Evolutionary conservation across 2,888 invertebrate species (phyloP).

Genomic region (Thera obeliscata): DNA sequence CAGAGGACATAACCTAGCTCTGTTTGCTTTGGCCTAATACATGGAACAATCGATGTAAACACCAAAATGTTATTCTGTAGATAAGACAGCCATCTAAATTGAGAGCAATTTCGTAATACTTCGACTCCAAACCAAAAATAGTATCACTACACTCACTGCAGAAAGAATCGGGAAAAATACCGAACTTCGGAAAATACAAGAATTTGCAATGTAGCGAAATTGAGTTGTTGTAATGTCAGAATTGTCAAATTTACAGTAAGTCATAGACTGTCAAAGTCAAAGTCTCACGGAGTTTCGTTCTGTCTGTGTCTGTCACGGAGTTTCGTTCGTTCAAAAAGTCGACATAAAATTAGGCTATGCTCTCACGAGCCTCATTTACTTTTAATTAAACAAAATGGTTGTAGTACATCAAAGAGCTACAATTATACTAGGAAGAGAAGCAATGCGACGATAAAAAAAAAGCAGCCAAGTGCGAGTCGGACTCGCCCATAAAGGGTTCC

Average conservation of each 20-base stretch:
- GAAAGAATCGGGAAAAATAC: slow-evolving; percentile 30
- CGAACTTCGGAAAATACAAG: slow-evolving; percentile 42
- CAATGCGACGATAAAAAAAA: no score
- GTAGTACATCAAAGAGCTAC: no score
- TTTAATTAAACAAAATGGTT: not conserved
- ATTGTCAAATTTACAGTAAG: not conserved
- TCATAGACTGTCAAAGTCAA: slow-evolving; percentile 8
- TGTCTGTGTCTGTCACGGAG: not conserved
- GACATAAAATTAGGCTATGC: not conserved
- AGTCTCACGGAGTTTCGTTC: not conserved
- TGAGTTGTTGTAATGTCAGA: slow-evolving; percentile 7
- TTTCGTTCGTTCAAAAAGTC: not conserved
- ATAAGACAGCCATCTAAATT: not conserved
- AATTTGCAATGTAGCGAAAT: slow-evolving; percentile 17
- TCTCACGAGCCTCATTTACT: not conserved
- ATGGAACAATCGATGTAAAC: slow-evolving; percentile 15
- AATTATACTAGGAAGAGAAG: no score
- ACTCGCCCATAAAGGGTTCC: no score
- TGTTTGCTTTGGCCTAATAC: slow-evolving; percentile 50
- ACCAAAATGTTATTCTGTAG: not conserved
- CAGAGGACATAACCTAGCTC: slow-evolving; percentile 73
- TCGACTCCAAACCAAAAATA: not conserved
- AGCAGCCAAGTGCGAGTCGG: no score
- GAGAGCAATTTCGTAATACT: not conserved
- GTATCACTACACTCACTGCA: not conserved